These are phyloP conservation scores for Phasia obesa DNA, from an alignment of 2,888 invertebrate species.

Conservation along the genomic window DNA sequence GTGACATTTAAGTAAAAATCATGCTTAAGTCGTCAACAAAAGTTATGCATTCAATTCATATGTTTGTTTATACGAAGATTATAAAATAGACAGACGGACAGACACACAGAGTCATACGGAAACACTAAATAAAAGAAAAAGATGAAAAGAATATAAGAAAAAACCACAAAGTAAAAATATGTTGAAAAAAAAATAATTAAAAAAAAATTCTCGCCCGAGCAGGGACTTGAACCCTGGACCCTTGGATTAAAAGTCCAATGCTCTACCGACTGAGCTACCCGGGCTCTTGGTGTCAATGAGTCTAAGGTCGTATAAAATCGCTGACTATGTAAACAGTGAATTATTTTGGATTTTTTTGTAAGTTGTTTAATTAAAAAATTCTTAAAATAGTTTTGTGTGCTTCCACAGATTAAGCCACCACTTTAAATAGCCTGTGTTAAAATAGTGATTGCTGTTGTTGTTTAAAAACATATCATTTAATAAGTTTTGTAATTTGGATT, in stretches of 20 bases:
- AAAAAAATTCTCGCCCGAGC: slow-evolving; percentile 74
- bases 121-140: background rate
- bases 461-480: too few species aligned
- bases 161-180: slow-evolving; percentile 34
- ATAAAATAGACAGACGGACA: slow-evolving; percentile 15
- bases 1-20: slow-evolving; percentile 68
- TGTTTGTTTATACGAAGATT: slow-evolving; percentile 46
- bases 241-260: slow-evolving; percentile 79
- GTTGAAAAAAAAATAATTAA: slow-evolving; percentile 64
- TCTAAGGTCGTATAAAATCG: background rate
- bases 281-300: slow-evolving; percentile 49
- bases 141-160: background rate
- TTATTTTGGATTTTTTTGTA: too few species aligned
- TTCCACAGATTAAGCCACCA: too few species aligned
- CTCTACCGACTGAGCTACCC: slow-evolving; percentile 79
- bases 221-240: slow-evolving; percentile 79
- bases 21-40: slow-evolving; percentile 61
- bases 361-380: too few species aligned
- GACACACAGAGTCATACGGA: background rate
- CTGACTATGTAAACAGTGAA: too few species aligned
- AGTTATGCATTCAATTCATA: slow-evolving; percentile 32
- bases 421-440: too few species aligned
- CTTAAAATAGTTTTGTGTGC: too few species aligned
- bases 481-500: too few species aligned
- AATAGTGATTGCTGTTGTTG: too few species aligned